phyloP scores from a whole-genome alignment of 2,113 vertebrate genomes.

The Synodontis membranacea region DNA sequence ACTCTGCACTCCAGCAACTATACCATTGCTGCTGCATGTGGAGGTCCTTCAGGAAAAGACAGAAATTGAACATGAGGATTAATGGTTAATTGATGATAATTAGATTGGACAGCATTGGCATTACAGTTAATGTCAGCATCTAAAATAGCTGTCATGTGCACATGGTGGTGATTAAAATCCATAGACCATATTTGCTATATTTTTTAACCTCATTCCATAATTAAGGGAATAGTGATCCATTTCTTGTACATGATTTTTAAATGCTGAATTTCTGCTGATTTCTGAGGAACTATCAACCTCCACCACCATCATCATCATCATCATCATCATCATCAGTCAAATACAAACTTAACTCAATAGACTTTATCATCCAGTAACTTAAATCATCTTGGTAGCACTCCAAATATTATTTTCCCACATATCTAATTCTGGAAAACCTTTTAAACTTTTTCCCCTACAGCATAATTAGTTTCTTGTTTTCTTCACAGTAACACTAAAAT shows the following conservation, averaged over 20 bases:
- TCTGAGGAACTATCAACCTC: background rate
- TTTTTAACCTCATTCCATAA: background rate
- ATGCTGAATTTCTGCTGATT: background rate
- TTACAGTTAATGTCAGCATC: background rate
- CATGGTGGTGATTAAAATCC: background rate
- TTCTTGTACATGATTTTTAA: background rate
- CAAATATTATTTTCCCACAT: background rate
- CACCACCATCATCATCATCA: background rate
- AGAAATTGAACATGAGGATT: conserved; percentile 2
- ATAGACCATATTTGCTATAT: background rate
- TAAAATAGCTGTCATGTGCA: background rate
- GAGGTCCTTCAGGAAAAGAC: conserved; percentile 82
- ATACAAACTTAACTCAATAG: background rate
- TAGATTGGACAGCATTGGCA: background rate
- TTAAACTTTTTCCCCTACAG: background rate
- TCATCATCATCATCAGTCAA: background rate
- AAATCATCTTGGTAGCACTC: background rate
- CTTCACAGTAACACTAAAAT: background rate
- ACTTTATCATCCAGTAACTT: background rate
- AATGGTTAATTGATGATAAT: background rate
- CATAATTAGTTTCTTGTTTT: background rate
- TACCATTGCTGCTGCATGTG: conserved; percentile 87
- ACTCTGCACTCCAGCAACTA: conserved; percentile 93
- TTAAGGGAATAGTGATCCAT: background rate
- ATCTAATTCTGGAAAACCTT: background rate